Conservation (phyloP, 2,113 vertebrate species). For the Suricata suricatta region DNA sequence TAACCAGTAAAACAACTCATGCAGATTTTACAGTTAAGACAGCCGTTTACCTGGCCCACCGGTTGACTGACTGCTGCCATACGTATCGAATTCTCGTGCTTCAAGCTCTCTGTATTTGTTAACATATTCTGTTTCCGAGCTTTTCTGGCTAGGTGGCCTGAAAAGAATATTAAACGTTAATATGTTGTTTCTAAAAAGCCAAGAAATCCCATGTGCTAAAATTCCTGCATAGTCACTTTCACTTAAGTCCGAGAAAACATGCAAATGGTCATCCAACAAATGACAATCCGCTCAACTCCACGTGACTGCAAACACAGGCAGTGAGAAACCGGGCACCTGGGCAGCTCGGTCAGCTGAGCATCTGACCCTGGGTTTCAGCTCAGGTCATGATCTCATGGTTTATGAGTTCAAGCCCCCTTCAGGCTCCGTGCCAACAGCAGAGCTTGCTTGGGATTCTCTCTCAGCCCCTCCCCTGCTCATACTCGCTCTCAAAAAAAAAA, state of each 20-base stretch:
- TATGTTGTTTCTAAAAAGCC: neutral
- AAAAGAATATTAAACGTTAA: neutral
- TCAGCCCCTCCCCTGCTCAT: too few relatives aligned
- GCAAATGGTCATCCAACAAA: neutral
- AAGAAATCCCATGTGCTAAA: neutral
- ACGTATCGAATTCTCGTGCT: neutral
- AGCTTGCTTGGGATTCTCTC: too few relatives aligned
- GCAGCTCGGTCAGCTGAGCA: too few relatives aligned
- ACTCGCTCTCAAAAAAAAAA: too few relatives aligned
- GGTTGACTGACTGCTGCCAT: neutral
- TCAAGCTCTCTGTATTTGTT: slow-evolving; percentile 58
- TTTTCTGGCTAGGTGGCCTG: slow-evolving; percentile 31
- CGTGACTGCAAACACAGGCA: neutral
- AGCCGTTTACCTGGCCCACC: slow-evolving; percentile 41
- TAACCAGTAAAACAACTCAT: rapidly evolving
- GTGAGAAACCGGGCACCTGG: neutral
- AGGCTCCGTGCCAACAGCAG: too few relatives aligned
- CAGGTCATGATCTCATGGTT: too few relatives aligned
- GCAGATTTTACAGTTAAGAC: rapidly evolving
- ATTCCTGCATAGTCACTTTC: neutral
- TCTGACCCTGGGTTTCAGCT: too few relatives aligned
- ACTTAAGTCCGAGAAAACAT: neutral
- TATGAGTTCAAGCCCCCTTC: too few relatives aligned
- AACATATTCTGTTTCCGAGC: slow-evolving; percentile 48
- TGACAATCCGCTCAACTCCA: neutral